Evolutionary conservation across 2,888 invertebrate species (phyloP), one percentile per base, ranked within the genome.

Genomic region (Acleris sparsana): DNA sequence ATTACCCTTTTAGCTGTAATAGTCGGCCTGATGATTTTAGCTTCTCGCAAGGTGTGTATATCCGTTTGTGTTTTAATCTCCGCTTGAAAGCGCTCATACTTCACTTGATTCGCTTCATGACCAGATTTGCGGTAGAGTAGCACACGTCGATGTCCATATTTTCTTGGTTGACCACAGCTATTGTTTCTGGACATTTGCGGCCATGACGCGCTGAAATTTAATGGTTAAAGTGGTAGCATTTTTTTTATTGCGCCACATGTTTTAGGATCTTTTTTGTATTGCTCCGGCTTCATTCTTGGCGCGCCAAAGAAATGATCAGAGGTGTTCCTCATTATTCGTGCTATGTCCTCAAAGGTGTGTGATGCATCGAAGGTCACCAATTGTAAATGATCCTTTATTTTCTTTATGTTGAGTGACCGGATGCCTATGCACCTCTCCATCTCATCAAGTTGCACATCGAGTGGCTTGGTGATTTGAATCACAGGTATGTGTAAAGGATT

Each of bases 351-450:
- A 18, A 22, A 60, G 51, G 22, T 39, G 4, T 52, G 43, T 5
- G 60, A n/a, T 5, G 39, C 33, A 60, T 60, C 60, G 18, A 60
- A 60, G n/a, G 53, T 60, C 5, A 53, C 51, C 3, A 60, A 22
- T 51, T 60, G 52, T 17, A 60, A 53, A 43, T 60, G 51, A 9
- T 51, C 60, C 22, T 53, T 60, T 39, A 60, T 60, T 52, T 51
- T 60, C 11, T 53, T 60, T 2, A 60, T 60, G 13, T 60, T n/a
- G n/a, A n/a, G n/a, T n/a, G n/a, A n/a, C n/a, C n/a, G n/a, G n/a
- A n/a, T n/a, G n/a, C n/a, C n/a, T 1, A 60, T 60, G 43, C 52
- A 60, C 22, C 60, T 60, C 43, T 60, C 60, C 17, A 60, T 44
- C 22, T 60, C 60, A 16, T 53, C 44, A 53, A 60, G 43, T 5